A percentile compares a stretch with the other conserved stretches of the same genome.
phyloP scores from a whole-genome alignment of 2,113 vertebrate genomes.

The Dryoscopus gambensis region DNA sequence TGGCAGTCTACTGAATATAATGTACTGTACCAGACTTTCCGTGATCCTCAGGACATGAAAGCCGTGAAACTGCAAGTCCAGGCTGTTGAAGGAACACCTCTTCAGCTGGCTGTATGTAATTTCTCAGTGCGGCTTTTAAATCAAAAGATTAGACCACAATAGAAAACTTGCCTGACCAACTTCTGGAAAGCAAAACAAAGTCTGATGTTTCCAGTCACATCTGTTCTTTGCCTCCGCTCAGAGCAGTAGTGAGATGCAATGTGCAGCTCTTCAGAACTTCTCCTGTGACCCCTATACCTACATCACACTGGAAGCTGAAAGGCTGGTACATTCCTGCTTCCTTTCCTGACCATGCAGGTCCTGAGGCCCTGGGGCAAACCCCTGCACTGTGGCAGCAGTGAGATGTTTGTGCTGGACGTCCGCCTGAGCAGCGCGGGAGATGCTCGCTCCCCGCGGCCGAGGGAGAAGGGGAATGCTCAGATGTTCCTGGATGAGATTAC shows the following conservation, averaged over 20 bases:
- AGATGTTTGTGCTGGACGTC: not conserved
- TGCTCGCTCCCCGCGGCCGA: rapidly evolving
- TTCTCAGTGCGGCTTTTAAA: not conserved
- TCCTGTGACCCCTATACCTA: not conserved
- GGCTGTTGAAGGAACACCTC: not conserved
- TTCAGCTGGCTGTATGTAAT: not conserved
- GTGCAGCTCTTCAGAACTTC: not conserved
- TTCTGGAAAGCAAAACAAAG: not conserved
- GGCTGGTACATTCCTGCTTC: not conserved
- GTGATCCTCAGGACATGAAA: not conserved
- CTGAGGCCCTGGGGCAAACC: not conserved
- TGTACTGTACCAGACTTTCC: not conserved
- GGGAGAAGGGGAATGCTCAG: not conserved
- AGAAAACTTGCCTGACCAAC: not conserved
- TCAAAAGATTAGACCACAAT: not conserved
- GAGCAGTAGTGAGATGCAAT: not conserved
- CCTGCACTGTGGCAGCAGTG: not conserved
- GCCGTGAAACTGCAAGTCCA: not conserved
- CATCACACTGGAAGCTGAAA: not conserved
- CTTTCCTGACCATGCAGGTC: not conserved
- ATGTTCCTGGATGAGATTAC: slow-evolving; percentile 24
- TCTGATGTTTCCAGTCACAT: not conserved
- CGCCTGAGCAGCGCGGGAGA: not conserved
- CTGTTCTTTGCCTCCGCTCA: rapidly evolving
- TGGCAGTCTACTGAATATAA: slow-evolving; percentile 52